A percentile compares a stretch with the other conserved stretches of the same genome.
phyloP scores from a whole-genome alignment of 1,140 invertebrate genomes.

The Mactra quadrangularis region DNA sequence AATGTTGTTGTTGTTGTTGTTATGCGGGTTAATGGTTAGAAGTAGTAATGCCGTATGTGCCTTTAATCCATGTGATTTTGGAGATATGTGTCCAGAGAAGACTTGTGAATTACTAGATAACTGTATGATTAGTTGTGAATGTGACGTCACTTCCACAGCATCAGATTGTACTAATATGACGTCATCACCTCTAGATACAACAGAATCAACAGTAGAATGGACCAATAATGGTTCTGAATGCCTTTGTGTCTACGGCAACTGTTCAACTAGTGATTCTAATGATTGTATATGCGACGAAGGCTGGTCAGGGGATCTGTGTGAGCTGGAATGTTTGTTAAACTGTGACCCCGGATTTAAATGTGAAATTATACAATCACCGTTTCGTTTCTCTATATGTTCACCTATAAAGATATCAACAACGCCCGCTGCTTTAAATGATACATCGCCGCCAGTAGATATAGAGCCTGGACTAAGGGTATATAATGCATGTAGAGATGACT shows the following conservation, averaged over 20 bases:
- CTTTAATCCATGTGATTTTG: neutral
- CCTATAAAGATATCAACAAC: neutral
- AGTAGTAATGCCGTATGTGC: neutral
- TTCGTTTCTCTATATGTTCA: neutral
- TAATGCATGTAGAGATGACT: constrained; percentile 13
- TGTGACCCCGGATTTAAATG: neutral
- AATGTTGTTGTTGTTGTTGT: neutral
- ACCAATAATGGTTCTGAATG: neutral
- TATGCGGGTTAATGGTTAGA: too few species aligned
- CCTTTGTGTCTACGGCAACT: constrained; percentile 3
- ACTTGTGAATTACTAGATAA: neutral
- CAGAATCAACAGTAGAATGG: neutral
- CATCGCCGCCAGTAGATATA: neutral
- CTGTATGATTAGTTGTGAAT: neutral
- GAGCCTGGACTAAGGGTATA: neutral
- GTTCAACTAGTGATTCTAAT: neutral
- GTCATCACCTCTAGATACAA: neutral
- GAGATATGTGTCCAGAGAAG: neutral
- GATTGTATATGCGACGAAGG: constrained; percentile 5
- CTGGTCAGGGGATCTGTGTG: constrained; percentile 5
- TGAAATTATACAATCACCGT: neutral
- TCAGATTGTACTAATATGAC: neutral
- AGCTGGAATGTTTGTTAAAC: neutral
- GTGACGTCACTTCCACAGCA: constrained; percentile 18
- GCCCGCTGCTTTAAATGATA: neutral